A percentile compares a stretch with the other conserved stretches of the same genome.
phyloP scores from a whole-genome alignment of 1,140 invertebrate species.

The Colletes gigas region DNA sequence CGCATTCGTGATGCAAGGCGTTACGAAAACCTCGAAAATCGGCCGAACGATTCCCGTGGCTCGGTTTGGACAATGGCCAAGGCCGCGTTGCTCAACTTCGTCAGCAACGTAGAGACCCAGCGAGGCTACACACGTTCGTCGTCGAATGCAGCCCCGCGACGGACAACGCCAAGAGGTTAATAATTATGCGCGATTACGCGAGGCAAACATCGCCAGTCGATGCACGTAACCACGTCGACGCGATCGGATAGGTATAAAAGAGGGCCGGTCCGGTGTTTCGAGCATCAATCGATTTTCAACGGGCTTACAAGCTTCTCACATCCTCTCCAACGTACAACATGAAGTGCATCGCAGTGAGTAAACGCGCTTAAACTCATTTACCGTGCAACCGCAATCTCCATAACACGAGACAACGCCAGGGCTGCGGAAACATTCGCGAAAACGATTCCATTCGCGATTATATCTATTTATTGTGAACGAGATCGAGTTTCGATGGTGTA shows the following conservation, averaged over 20 bases:
- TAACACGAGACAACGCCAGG: neutral
- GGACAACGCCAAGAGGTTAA: conserved; percentile 52
- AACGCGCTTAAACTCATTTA: conserved; percentile 16
- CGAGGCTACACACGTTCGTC: conserved; percentile 15
- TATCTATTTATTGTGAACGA: too few species aligned
- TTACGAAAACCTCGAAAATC: conserved; percentile 12
- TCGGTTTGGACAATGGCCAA: conserved; percentile 71
- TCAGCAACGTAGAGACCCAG: neutral
- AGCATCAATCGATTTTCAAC: conserved; percentile 72
- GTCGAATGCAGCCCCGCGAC: conserved; percentile 22
- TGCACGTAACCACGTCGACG: conserved; percentile 44
- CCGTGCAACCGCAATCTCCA: neutral
- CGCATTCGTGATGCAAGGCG: neutral
- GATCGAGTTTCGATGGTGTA: too few species aligned
- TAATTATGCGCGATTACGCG: conserved; percentile 65
- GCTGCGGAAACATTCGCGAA: neutral
- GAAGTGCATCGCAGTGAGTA: conserved; percentile 75
- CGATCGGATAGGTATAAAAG: conserved; percentile 71
- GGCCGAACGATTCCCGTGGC: conserved; percentile 25
- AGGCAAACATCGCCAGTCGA: conserved; percentile 47
- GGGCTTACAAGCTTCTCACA: conserved; percentile 44
- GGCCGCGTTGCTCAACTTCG: conserved; percentile 66
- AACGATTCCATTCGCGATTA: neutral
- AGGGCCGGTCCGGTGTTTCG: conserved; percentile 23
- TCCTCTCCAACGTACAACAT: conserved; percentile 62